phyloP scores from a whole-genome alignment of 2,888 invertebrate genomes.

The Dendrolimus pini region DNA sequence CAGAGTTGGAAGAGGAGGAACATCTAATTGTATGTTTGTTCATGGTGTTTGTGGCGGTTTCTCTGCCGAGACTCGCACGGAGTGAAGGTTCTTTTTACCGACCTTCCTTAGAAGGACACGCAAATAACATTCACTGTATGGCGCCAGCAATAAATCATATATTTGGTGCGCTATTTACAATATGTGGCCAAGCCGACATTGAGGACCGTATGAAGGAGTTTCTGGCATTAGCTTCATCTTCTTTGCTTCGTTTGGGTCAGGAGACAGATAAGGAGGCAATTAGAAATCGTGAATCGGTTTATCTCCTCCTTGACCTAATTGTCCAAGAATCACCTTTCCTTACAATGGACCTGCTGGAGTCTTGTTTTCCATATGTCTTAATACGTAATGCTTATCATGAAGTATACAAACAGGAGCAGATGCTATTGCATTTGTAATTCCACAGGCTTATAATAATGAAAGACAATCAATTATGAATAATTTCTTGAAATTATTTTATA shows the following conservation, averaged over 20 bases:
- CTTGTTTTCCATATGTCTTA: constrained; percentile 98
- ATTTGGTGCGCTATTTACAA: constrained; percentile 97
- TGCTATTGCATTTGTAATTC: constrained; percentile 65
- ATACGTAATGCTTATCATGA: constrained; percentile 98
- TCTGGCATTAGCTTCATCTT: constrained; percentile 94
- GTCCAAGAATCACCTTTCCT: constrained; percentile 99
- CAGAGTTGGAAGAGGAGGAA: constrained; percentile 92
- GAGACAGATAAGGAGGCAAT: constrained; percentile 97
- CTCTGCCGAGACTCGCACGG: constrained; percentile 95
- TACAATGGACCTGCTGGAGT: constrained; percentile 98
- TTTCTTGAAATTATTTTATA: constrained; percentile 14
- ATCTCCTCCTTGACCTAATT: constrained; percentile 96
- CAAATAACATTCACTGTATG: constrained; percentile 99
- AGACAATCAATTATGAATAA: constrained; percentile 18
- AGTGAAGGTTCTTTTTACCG: constrained; percentile 93
- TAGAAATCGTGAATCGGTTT: constrained; percentile 96
- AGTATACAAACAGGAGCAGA: constrained; percentile 92
- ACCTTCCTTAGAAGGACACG: constrained; percentile 92
- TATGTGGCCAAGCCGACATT: constrained; percentile 96
- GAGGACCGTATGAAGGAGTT: constrained; percentile 99
- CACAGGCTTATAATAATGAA: constrained; percentile 18
- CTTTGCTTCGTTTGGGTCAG: constrained; percentile 94
- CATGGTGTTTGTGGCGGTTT: constrained; percentile 99
- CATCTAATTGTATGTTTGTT: constrained; percentile 95
- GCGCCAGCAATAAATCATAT: constrained; percentile 97